Conservation (phyloP, 2,888 invertebrate genomes). For the Caenorhabditis becei region DNA sequence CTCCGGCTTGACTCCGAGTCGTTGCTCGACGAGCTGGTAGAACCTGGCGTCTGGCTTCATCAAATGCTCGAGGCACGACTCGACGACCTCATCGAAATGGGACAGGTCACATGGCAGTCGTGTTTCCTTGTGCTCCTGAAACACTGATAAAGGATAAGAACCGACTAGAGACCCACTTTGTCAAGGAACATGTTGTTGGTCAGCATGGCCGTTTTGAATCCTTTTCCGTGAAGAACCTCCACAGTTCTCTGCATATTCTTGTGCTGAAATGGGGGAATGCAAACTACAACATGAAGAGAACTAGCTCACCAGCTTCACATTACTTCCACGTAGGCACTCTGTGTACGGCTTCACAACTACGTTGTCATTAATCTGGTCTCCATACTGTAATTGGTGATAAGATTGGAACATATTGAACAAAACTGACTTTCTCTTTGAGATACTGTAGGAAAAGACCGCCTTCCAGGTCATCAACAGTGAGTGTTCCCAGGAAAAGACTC, state of each 20-base stretch:
- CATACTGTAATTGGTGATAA: constrained; percentile 60
- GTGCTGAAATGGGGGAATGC: constrained; percentile 25
- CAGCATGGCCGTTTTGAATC: constrained; percentile 71
- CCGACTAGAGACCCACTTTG: constrained; percentile 39
- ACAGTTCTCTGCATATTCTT: constrained; percentile 56
- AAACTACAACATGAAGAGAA: neutral
- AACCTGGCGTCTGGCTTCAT: constrained; percentile 72
- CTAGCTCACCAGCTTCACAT: constrained; percentile 41
- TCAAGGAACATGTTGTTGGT: constrained; percentile 75
- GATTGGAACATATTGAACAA: neutral
- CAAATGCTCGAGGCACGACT: constrained; percentile 69
- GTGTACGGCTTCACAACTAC: constrained; percentile 50
- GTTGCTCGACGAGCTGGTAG: constrained; percentile 62
- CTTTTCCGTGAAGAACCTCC: constrained; percentile 57
- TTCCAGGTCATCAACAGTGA: constrained; percentile 59
- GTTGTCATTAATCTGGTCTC: constrained; percentile 30
- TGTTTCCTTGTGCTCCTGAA: constrained; percentile 56
- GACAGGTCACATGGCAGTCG: constrained; percentile 64
- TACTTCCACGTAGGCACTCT: constrained; percentile 45
- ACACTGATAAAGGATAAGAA: constrained; percentile 5
- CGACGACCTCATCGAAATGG: constrained; percentile 72
- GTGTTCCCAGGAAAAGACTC: constrained; percentile 62
- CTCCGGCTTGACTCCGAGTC: constrained; percentile 54
- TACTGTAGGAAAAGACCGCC: constrained; percentile 51
- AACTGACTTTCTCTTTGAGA: constrained; percentile 39